A percentile compares a stretch with the other conserved stretches of the same genome.
Evolutionary conservation across 2,888 invertebrate genomes (phyloP).

Genomic region (Drosophila peninsularis): DNA sequence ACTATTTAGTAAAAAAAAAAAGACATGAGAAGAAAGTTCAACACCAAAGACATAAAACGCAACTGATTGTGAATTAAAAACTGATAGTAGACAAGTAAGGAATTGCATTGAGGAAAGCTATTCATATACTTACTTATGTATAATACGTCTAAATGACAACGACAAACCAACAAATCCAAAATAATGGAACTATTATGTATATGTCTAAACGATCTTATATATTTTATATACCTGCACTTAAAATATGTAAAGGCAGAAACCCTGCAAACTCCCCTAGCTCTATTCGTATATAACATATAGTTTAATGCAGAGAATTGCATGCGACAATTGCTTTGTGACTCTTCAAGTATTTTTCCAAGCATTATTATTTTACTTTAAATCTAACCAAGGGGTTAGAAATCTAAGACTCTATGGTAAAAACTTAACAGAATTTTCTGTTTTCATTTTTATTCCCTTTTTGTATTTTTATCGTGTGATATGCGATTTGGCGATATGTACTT

Average conservation of each 20-base stretch:
- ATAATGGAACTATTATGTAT: conserved; percentile 55
- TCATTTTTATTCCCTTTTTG: conserved; percentile 7
- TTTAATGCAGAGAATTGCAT: conserved; percentile 38
- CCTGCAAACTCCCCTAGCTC: conserved; percentile 19
- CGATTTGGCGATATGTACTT: conserved; percentile 47
- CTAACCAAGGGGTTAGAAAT: neutral
- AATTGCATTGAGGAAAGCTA: conserved; percentile 28
- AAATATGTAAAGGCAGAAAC: conserved; percentile 47
- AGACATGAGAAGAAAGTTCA: conserved; percentile 49
- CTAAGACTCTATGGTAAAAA: neutral
- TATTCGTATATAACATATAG: conserved; percentile 29
- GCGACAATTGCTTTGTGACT: conserved; percentile 36
- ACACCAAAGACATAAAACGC: conserved; percentile 73
- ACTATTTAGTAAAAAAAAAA: conserved; percentile 16
- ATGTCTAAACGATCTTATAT: conserved; percentile 58
- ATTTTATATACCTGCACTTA: conserved; percentile 71
- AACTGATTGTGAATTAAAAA: conserved; percentile 74
- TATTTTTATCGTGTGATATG: conserved; percentile 33
- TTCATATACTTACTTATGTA: conserved; percentile 47
- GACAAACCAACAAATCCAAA: conserved; percentile 37
- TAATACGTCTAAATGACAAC: conserved; percentile 63
- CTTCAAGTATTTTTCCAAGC: conserved; percentile 32
- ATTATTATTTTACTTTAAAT: neutral
- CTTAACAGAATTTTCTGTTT: conserved; percentile 4
- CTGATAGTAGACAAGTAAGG: conserved; percentile 38